phyloP scores from a whole-genome alignment of 2,113 vertebrate species.

The Tichodroma muraria region DNA sequence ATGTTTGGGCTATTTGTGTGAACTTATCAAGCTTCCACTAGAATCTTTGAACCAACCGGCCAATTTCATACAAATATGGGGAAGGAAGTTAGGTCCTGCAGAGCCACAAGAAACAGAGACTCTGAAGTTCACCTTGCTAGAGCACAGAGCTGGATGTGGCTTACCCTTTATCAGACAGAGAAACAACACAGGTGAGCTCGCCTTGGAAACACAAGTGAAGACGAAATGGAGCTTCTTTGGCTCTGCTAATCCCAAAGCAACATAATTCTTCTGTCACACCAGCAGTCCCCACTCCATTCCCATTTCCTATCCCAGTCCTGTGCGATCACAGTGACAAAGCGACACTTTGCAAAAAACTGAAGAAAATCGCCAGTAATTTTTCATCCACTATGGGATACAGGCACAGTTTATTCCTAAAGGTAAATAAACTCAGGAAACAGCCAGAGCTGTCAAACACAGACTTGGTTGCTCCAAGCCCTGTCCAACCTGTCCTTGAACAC shows the following conservation, averaged over 20 bases:
- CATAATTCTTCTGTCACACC: not conserved
- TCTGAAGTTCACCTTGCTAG: not conserved
- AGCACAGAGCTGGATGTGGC: not conserved
- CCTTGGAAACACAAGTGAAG: not conserved
- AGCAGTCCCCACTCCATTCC: accelerated
- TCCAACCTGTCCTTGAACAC: not conserved
- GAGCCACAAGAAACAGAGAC: not conserved
- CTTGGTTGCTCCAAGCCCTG: not conserved
- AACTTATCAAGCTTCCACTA: not conserved
- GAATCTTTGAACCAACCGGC: not conserved
- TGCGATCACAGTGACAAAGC: not conserved
- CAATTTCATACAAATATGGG: not conserved
- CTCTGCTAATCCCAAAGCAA: not conserved
- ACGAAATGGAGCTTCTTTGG: not conserved
- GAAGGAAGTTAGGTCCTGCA: not conserved
- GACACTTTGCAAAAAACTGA: not conserved
- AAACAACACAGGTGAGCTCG: not conserved
- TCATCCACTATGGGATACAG: not conserved
- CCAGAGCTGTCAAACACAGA: not conserved
- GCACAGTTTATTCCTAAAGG: not conserved
- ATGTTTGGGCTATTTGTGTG: not conserved
- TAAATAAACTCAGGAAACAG: not conserved
- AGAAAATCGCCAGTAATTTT: not conserved
- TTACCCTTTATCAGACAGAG: not conserved
- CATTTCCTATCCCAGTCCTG: not conserved